phyloP scores from a whole-genome alignment of 2,888 invertebrate genomes.

The Dryocosmus kuriphilus region DNA sequence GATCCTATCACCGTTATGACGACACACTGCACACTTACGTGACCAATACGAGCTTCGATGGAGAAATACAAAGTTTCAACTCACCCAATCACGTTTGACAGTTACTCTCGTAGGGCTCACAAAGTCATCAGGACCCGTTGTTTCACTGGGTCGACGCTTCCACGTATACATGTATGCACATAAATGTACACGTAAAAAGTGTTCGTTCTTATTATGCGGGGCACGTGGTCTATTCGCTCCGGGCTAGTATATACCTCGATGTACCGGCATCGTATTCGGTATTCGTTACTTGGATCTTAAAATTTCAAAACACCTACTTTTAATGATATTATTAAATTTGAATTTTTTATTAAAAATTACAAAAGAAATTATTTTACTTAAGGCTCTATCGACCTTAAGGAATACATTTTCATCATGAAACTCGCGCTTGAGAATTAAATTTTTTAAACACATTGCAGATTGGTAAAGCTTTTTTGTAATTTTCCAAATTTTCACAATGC shows the following conservation, averaged over 20 bases:
- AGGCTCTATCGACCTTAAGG: too few relatives aligned
- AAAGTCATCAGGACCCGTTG: background rate
- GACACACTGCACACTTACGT: slow-evolving; percentile 33
- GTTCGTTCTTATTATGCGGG: background rate
- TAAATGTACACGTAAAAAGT: background rate
- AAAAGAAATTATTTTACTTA: too few relatives aligned
- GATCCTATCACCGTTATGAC: slow-evolving; percentile 38
- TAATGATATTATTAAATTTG: too few relatives aligned
- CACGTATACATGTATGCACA: background rate
- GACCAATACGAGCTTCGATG: slow-evolving; percentile 30
- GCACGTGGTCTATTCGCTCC: slow-evolving; percentile 54
- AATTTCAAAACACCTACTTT: too few relatives aligned
- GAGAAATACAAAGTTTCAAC: slow-evolving; percentile 47
- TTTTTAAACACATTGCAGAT: too few relatives aligned
- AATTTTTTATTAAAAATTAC: too few relatives aligned
- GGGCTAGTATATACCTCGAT: slow-evolving; percentile 59
- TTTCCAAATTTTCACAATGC: too few relatives aligned
- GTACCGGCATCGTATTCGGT: slow-evolving; percentile 53
- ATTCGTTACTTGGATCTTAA: too few relatives aligned
- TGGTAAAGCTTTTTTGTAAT: too few relatives aligned
- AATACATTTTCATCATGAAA: too few relatives aligned
- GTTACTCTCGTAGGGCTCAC: slow-evolving; percentile 47
- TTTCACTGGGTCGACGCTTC: background rate
- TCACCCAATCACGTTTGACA: slow-evolving; percentile 53
- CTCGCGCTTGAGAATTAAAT: too few relatives aligned